phyloP scores from a whole-genome alignment of 1,140 invertebrate species.

The Drosophila miranda region DNA sequence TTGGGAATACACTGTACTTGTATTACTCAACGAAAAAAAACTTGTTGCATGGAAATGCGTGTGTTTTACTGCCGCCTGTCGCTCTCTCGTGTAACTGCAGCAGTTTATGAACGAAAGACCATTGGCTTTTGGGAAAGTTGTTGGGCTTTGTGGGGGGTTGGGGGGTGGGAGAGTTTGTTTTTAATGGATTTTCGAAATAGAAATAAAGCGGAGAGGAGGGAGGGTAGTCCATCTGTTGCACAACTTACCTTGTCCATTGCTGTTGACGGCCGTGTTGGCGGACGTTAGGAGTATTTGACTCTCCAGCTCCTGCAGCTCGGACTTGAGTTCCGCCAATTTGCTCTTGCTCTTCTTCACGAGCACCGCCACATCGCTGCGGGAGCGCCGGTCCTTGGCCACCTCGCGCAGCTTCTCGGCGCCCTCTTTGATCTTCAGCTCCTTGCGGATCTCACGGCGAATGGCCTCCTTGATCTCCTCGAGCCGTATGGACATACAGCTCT shows the following conservation, averaged over 20 bases:
- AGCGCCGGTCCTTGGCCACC: constrained; percentile 94
- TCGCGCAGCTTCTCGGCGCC: constrained; percentile 97
- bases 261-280: constrained; percentile 87
- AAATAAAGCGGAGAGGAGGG: no score
- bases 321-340: constrained; percentile 95
- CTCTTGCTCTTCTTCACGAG: constrained; percentile 97
- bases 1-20: constrained; percentile 26
- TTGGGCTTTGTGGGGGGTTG: no score
- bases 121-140: constrained; percentile 21
- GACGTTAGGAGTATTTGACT: constrained; percentile 96
- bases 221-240: no score
- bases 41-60: constrained; percentile 42
- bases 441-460: constrained; percentile 96
- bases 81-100: constrained; percentile 40
- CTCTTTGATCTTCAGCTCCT: constrained; percentile 95
- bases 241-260: constrained; percentile 86
- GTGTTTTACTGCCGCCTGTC: constrained; percentile 24
- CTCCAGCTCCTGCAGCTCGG: constrained; percentile 95
- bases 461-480: constrained; percentile 97
- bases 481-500: constrained; percentile 89
- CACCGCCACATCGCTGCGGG: constrained; percentile 94
- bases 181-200: constrained; percentile 23
- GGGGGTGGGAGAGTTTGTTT: no score
- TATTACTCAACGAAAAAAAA: constrained; percentile 5
- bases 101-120: constrained; percentile 29